A percentile compares a stretch with the other conserved stretches of the same genome.
These are phyloP conservation scores for Eurosta solidaginis DNA, from an alignment of 1,140 invertebrate species.

Conservation along the genomic window DNA sequence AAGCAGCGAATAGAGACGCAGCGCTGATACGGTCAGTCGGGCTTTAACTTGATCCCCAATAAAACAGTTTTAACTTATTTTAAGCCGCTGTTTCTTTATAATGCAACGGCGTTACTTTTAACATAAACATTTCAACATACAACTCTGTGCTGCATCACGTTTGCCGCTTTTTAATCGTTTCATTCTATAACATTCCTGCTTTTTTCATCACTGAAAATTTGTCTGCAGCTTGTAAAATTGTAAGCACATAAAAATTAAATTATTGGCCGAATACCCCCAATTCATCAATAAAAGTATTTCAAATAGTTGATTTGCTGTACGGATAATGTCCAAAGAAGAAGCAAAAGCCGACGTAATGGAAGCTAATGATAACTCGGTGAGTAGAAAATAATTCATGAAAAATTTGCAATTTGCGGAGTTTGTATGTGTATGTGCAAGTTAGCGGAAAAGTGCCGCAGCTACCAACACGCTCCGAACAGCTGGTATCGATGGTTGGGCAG, in stretches of 20 bases:
- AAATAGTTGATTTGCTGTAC: not conserved
- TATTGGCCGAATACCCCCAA: not conserved
- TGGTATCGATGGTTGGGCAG: not conserved
- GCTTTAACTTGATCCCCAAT: too few species aligned
- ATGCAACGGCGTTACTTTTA: not conserved
- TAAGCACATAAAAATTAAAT: not conserved
- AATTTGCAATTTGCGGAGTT: not conserved
- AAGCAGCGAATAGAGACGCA: too few species aligned
- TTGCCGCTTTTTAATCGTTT: not conserved
- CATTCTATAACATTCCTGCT: not conserved
- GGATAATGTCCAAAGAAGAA: constrained; percentile 65
- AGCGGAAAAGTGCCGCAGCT: not conserved
- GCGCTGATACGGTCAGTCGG: too few species aligned
- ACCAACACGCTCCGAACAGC: not conserved
- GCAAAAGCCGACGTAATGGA: constrained; percentile 63
- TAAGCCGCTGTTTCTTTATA: not conserved
- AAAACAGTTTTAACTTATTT: too few species aligned
- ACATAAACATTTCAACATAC: not conserved
- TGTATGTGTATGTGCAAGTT: not conserved
- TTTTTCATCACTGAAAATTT: not conserved
- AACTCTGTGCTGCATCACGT: not conserved
- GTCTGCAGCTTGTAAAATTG: constrained; percentile 7
- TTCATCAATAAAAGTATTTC: not conserved
- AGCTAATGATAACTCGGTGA: constrained; percentile 64
- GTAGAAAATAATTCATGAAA: not conserved